phyloP scores from a whole-genome alignment of 2,797 vertebrate species.

The Sarcophilus harrisii region DNA sequence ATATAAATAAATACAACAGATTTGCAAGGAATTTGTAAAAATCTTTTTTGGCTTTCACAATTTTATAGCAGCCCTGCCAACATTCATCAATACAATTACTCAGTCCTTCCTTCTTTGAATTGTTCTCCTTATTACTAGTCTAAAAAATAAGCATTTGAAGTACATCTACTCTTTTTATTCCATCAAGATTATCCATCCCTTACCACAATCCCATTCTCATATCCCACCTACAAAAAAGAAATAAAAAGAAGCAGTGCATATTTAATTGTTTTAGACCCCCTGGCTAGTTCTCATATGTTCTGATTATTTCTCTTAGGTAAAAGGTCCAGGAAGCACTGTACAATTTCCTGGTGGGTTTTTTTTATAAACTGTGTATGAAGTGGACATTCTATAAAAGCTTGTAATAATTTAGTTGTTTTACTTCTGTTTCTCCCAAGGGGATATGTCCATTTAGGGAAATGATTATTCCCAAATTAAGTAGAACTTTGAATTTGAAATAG shows the following conservation, averaged over 20 bases:
- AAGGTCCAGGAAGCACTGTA: not conserved
- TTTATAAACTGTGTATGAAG: not conserved
- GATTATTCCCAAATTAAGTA: not conserved
- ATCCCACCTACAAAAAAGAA: not conserved
- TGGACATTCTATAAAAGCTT: not conserved
- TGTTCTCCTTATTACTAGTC: not conserved
- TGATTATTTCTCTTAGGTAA: not conserved
- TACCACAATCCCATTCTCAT: not conserved
- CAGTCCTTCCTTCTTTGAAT: not conserved
- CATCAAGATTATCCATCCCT: not conserved
- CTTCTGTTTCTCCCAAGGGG: not conserved
- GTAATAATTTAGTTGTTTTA: not conserved
- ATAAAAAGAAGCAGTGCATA: not conserved
- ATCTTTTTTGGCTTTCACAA: not conserved
- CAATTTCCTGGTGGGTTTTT: not conserved
- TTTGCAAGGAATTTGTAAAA: not conserved
- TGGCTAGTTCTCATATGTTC: not conserved
- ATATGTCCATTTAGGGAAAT: not conserved
- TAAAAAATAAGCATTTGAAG: not conserved
- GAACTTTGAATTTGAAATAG: not conserved
- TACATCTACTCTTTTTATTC: not conserved
- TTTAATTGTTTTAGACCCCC: not conserved
- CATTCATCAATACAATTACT: not conserved
- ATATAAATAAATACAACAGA: not conserved
- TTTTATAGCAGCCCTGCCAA: not conserved